phyloP scores from a whole-genome alignment of 1,140 invertebrate genomes.

The Lepidurus apus region DNA sequence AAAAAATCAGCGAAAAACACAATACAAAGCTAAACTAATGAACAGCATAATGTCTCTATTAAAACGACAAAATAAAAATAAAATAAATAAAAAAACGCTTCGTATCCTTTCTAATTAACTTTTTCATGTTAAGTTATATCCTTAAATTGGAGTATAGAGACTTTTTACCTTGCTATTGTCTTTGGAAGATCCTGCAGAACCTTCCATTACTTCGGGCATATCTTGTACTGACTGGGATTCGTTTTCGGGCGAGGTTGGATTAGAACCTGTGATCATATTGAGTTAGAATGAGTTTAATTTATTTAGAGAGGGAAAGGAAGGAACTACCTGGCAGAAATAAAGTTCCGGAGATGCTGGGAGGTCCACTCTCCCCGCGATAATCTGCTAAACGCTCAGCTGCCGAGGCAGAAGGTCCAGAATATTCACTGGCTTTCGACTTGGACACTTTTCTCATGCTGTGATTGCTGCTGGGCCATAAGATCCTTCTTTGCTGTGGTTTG shows the following conservation, averaged over 20 bases:
- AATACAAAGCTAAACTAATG: constrained; percentile 16
- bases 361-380: constrained; percentile 41
- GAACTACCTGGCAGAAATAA: neutral
- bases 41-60: neutral
- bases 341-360: constrained; percentile 16
- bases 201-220: constrained; percentile 33
- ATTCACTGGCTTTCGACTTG: constrained; percentile 41
- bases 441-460: constrained; percentile 40
- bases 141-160: neutral
- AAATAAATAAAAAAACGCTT: neutral
- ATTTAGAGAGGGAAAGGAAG: neutral
- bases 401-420: constrained; percentile 38
- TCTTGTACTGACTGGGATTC: constrained; percentile 25
- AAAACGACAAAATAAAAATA: constrained; percentile 30
- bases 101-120: no score
- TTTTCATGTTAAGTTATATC: no score
- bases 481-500: neutral
- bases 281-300: constrained; percentile 23
- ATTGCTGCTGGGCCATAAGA: constrained; percentile 10
- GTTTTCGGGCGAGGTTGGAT: constrained; percentile 10
- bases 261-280: constrained; percentile 26
- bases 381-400: constrained; percentile 45
- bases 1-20: constrained; percentile 27
- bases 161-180: constrained; percentile 32
- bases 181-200: constrained; percentile 28